Base-by-base conservation (phyloP, 2,797 vertebrate genomes). In the Sebastes minor region DNA sequence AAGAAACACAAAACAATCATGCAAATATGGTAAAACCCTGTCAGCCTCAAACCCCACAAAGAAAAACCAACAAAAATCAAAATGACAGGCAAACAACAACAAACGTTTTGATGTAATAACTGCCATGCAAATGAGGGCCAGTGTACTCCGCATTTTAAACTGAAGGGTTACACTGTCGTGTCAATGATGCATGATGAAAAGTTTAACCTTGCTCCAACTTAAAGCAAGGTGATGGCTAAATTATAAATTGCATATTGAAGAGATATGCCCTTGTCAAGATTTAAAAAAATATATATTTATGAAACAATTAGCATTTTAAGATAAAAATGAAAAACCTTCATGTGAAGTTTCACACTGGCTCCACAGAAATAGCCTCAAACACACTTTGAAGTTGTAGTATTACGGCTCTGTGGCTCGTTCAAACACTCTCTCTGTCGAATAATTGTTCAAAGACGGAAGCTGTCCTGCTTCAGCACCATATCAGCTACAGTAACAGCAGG, bases 371-470 rank as follows among this genome's bases (percentile, higher is more conserved):
- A 84, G 82, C 82, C 90, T 91, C 87, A 90, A 91, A 93, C 72
- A 70, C 73, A 78, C 92, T 93, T 95, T 95, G 90, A 92, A 93
- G 88, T 61, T 85, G 74, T 23, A 80, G 72, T 23, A 80, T 88
- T 85, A 80, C 60, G 77, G 79, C 74, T 77, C 83, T 84, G 61
- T 82, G 83, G 74, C 61, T 83, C 74, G 71, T 90, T 91, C 89
- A 87, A 91, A 90, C 86, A 76, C 80, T 84, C 74, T 71, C 76
- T 91, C 85, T 72, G 78, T 89, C 82, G 52, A 86, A 89, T 86
- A 81, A 89, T 82, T 89, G 90, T 83, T 91, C 89, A 93, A 89
- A 94, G 91, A 93, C 68, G 79, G 87, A 89, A 85, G 83, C 83
- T 85, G 86, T 89, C 89, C 86, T 14, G 78, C 89, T 88, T 70